Conservation (phyloP, 2,888 invertebrate genomes). For the Drosophila heteroneura region DNA sequence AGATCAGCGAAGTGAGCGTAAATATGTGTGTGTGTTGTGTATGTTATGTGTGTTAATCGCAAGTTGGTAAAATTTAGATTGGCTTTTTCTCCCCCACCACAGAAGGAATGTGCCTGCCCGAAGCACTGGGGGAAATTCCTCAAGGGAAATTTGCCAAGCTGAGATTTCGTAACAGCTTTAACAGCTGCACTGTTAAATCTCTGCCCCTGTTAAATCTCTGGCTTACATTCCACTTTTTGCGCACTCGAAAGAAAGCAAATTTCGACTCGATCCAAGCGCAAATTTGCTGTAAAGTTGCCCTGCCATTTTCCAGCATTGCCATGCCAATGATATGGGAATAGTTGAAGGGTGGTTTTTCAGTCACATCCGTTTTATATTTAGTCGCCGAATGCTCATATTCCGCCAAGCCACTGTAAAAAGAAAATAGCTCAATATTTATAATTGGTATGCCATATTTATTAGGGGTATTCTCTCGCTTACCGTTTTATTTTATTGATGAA, state of each 20-base stretch:
- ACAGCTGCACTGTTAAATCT: neutral
- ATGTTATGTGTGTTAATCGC: neutral
- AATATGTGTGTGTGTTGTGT: no score
- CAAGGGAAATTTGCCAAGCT: neutral
- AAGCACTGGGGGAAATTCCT: neutral
- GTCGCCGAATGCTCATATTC: conserved; percentile 79
- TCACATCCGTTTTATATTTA: conserved; percentile 78
- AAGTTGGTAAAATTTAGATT: neutral
- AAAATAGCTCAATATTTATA: neutral
- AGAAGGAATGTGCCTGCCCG: neutral
- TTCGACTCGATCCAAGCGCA: conserved; percentile 85
- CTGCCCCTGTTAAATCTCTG: neutral
- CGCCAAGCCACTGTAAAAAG: conserved; percentile 70
- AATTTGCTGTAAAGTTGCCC: conserved; percentile 84
- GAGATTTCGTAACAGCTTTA: neutral
- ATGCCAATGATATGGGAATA: conserved; percentile 85
- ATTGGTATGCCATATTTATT: neutral
- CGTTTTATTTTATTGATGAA: conserved; percentile 83
- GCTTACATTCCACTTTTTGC: conserved; percentile 85
- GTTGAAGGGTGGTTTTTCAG: conserved; percentile 85
- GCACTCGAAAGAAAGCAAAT: conserved; percentile 84
- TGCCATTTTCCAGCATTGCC: conserved; percentile 85
- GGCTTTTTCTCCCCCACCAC: neutral
- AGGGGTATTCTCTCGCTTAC: conserved; percentile 48
- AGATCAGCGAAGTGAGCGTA: neutral